phyloP scores from a whole-genome alignment of 2,113 vertebrate genomes.

The Sorex araneus region DNA sequence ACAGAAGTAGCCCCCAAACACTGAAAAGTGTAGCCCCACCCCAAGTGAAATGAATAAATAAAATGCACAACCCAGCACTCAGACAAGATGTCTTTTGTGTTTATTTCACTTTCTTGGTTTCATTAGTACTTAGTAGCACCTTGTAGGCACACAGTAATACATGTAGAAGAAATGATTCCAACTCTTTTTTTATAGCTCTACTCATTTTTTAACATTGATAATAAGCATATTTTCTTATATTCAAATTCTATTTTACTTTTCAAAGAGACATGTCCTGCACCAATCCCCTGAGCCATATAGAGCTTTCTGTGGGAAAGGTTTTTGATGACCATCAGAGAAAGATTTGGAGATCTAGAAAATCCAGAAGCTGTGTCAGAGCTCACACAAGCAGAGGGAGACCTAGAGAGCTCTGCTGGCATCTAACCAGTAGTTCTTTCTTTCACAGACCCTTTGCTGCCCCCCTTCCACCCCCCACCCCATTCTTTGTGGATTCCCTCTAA shows the following conservation, averaged over 20 bases:
- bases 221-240: conserved; percentile 4
- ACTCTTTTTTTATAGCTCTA: conserved; percentile 32
- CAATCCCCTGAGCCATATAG: conserved; percentile 34
- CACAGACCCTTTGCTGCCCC: background rate
- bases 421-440: conserved; percentile 26
- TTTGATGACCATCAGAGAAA: conserved; percentile 27
- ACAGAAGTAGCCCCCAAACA: too few species aligned
- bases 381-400: background rate
- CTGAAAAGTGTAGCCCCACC: too few species aligned
- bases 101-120: background rate
- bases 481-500: conserved; percentile 21
- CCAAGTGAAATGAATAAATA: too few species aligned
- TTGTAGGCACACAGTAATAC: background rate
- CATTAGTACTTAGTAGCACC: background rate
- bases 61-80: background rate
- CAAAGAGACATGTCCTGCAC: background rate
- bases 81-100: background rate
- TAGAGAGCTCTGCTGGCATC: background rate
- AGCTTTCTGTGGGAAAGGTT: background rate
- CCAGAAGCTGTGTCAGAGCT: background rate
- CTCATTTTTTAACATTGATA: conserved; percentile 41
- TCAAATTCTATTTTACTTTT: background rate
- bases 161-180: conserved; percentile 24
- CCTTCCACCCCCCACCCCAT: background rate
- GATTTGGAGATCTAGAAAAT: conserved; percentile 24